phyloP scores from a whole-genome alignment of 1,140 invertebrate species.

The Musca domestica region DNA sequence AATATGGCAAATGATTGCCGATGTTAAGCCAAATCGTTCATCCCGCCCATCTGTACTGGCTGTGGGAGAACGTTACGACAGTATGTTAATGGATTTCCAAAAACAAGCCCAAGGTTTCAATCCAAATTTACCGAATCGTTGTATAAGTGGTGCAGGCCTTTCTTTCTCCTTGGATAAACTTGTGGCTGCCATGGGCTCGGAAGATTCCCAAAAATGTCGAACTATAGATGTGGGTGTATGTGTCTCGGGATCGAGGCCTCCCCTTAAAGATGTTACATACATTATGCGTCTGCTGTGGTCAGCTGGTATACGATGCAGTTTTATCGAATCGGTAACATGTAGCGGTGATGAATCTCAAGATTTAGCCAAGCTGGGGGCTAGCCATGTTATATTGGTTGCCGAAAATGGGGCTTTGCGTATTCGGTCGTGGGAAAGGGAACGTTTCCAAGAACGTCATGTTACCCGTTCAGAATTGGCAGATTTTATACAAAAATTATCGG shows the following conservation, averaged over 20 bases:
- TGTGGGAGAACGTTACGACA: conserved; percentile 56
- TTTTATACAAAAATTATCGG: conserved; percentile 57
- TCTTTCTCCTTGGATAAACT: conserved; percentile 74
- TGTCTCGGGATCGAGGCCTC: conserved; percentile 58
- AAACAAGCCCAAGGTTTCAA: conserved; percentile 46
- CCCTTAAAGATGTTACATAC: conserved; percentile 64
- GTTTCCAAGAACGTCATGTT: conserved; percentile 65
- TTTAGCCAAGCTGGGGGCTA: conserved; percentile 62
- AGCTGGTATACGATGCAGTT: conserved; percentile 52
- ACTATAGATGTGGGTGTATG: conserved; percentile 68
- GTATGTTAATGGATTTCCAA: conserved; percentile 55
- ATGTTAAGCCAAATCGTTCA: conserved; percentile 45
- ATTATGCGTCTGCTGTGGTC: conserved; percentile 55
- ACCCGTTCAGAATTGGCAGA: conserved; percentile 60
- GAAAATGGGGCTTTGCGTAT: conserved; percentile 65
- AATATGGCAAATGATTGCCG: conserved; percentile 51
- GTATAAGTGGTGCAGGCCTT: conserved; percentile 66
- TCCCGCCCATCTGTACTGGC: conserved; percentile 49
- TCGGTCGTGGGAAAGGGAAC: conserved; percentile 61
- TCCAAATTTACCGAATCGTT: conserved; percentile 44
- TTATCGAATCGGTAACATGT: conserved; percentile 48
- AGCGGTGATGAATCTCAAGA: conserved; percentile 65
- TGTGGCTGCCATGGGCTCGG: conserved; percentile 57
- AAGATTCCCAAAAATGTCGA: conserved; percentile 47
- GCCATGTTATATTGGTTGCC: conserved; percentile 66